phyloP scores from a whole-genome alignment of 1,140 invertebrate species.

The Heliconius nattereri region DNA sequence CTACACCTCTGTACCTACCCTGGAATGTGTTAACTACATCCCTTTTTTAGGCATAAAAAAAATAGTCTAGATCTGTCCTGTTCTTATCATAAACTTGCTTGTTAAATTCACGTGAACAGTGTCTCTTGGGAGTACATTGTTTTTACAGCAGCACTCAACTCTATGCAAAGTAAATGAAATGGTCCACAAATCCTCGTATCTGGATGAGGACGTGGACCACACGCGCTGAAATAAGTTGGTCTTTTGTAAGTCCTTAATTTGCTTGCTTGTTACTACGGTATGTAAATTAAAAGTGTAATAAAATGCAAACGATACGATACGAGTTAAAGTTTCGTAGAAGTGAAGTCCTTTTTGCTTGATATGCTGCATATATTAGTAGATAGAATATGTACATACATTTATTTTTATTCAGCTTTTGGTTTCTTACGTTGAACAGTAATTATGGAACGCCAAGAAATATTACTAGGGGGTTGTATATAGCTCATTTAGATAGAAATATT shows the following conservation, averaged over 20 bases:
- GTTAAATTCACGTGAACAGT: neutral
- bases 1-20: no score
- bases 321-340: conserved; percentile 1
- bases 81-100: neutral
- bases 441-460: neutral
- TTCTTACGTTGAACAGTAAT: neutral
- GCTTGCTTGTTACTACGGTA: conserved; percentile 25
- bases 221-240: conserved; percentile 31
- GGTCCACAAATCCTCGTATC: conserved; percentile 15
- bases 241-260: conserved; percentile 32
- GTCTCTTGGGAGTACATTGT: neutral
- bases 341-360: neutral
- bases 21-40: no score
- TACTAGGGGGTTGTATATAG: neutral
- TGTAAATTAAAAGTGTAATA: conserved; percentile 22
- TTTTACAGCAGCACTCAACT: neutral
- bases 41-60: neutral
- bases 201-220: conserved; percentile 39
- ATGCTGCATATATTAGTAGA: neutral
- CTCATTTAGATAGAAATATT: no score
- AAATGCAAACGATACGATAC: conserved; percentile 20
- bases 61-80: neutral
- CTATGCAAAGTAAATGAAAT: conserved; percentile 10
- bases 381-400: neutral
- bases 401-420: neutral